Evolutionary conservation across 2,797 vertebrate species (phyloP).

Genomic region (Ctenopoma multispine): DNA sequence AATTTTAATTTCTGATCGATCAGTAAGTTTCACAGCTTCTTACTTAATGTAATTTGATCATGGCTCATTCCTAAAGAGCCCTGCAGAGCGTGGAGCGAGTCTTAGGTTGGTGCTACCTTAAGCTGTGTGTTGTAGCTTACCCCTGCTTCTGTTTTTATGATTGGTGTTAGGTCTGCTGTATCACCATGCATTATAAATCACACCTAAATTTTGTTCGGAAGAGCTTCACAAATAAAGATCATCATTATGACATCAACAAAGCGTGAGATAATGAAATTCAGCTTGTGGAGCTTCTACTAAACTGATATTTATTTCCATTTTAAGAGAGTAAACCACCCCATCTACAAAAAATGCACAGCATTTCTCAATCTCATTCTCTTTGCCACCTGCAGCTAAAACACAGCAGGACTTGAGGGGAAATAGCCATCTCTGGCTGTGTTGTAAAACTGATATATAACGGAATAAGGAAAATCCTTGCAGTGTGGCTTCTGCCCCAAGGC

Average conservation of each 20-base stretch:
- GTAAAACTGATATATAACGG: conserved; percentile 56
- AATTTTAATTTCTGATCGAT: too few species aligned
- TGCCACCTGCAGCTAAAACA: conserved; percentile 63
- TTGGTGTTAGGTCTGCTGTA: neutral
- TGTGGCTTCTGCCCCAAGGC: conserved; percentile 45
- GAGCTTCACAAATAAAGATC: conserved; percentile 16
- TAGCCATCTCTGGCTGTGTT: conserved; percentile 49
- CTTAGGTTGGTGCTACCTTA: too few species aligned
- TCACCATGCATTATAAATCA: neutral
- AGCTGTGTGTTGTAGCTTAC: too few species aligned
- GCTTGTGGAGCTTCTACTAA: conserved; percentile 9
- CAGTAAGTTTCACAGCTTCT: too few species aligned
- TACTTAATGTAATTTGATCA: too few species aligned
- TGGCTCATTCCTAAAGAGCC: too few species aligned
- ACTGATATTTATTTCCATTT: conserved; percentile 46
- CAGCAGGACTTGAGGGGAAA: conserved; percentile 56
- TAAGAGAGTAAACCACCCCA: conserved; percentile 17
- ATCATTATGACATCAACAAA: conserved; percentile 22
- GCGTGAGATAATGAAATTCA: conserved; percentile 21
- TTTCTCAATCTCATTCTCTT: conserved; percentile 58
- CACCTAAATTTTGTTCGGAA: conserved; percentile 16
- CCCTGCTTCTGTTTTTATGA: neutral
- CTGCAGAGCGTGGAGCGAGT: too few species aligned
- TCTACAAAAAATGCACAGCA: conserved; percentile 31
- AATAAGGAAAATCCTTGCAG: conserved; percentile 49